Conservation (phyloP, 2,888 invertebrate genomes). For the Agonopterix subpropinquella region DNA sequence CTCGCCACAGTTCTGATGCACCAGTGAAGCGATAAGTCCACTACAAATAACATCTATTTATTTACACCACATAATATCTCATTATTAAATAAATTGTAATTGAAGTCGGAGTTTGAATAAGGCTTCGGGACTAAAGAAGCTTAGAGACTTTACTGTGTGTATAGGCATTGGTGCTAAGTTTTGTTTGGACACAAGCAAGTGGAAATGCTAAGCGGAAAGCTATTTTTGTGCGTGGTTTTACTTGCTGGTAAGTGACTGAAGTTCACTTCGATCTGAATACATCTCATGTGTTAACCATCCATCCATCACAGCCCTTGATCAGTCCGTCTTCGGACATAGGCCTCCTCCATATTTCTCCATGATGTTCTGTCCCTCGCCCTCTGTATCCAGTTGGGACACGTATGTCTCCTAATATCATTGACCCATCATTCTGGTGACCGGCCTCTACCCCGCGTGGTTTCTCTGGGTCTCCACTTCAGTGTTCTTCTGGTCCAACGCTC, state of each 20-base stretch:
- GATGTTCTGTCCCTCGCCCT: no score
- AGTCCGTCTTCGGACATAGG: no score
- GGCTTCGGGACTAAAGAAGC: background rate
- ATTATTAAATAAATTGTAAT: background rate
- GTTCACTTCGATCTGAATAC: slow-evolving; percentile 16
- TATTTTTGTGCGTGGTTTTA: slow-evolving; percentile 54
- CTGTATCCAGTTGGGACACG: no score
- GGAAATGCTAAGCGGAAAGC: slow-evolving; percentile 66
- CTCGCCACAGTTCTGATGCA: slow-evolving; percentile 44
- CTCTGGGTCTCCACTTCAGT: no score
- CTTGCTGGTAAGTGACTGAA: slow-evolving; percentile 42
- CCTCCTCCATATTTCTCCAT: no score
- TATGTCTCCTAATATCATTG: no score
- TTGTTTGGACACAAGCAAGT: slow-evolving; percentile 43
- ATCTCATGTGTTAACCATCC: no score
- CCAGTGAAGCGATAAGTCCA: slow-evolving; percentile 53
- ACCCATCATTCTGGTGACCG: no score
- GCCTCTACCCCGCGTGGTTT: no score
- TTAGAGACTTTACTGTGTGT: slow-evolving; percentile 11
- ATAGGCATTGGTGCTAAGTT: slow-evolving; percentile 24
- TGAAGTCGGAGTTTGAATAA: background rate
- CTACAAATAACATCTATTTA: slow-evolving; percentile 37
- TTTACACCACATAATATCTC: slow-evolving; percentile 1
- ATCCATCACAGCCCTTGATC: no score
- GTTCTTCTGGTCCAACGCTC: no score